Percentiles rank a stretch among this genome's conserved stretches.
These are phyloP conservation scores for Alcedo atthis DNA, from an alignment of 2,797 vertebrate species.

Conservation along the genomic window DNA sequence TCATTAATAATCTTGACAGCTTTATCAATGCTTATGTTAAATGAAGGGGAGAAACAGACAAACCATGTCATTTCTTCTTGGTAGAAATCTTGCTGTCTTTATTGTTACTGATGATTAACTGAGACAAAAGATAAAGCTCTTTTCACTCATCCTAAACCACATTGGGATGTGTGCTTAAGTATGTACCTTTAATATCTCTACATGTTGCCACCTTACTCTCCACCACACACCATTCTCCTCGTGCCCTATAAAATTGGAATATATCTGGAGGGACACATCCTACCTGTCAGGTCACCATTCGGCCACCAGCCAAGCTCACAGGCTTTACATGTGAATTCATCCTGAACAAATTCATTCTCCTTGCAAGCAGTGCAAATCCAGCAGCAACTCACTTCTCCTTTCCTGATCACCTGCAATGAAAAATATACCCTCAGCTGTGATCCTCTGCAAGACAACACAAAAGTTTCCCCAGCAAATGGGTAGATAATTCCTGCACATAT, in stretches of 20 bases:
- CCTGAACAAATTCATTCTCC: constrained; percentile 95
- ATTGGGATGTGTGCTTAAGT: background rate
- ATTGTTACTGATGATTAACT: background rate
- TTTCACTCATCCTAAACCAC: background rate
- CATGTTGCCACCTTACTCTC: background rate
- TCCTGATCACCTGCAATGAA: constrained; percentile 91
- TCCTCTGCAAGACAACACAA: background rate
- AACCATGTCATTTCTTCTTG: background rate
- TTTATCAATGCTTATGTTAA: background rate
- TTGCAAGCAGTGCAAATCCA: constrained; percentile 99
- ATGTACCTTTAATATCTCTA: background rate
- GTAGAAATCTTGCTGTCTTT: background rate
- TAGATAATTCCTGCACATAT: background rate
- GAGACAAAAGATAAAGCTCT: background rate
- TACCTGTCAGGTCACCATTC: constrained; percentile 90
- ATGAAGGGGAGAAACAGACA: background rate
- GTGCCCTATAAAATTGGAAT: background rate
- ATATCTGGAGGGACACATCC: background rate
- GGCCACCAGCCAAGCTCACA: constrained; percentile 99
- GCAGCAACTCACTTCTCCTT: constrained; percentile 98
- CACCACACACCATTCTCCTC: background rate
- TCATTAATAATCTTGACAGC: background rate
- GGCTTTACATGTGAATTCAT: constrained; percentile 98
- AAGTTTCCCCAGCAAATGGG: background rate
- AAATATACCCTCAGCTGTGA: background rate